Evolutionary conservation across 2,797 vertebrate species (phyloP), one percentile per base, ranked within the genome.

Genomic region (Toxotes lorentzi): DNA sequence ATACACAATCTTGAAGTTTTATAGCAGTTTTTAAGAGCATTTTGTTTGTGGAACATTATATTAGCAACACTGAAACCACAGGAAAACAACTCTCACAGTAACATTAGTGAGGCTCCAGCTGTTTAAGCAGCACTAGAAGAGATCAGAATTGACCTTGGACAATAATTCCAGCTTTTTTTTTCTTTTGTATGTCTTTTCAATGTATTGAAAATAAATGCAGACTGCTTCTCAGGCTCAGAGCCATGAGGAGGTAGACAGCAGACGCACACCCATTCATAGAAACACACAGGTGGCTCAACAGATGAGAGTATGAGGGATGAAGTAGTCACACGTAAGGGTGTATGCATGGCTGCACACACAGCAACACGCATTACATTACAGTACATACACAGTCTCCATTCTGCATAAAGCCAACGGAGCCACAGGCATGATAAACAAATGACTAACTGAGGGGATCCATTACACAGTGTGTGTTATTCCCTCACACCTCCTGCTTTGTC

Each of bases 381-480:
- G 34, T 62, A 59, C 56, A 64, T 62, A 69, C 47, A 81, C 59
- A 65, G 51, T 74, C 21, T 73, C 27, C 45, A 35, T 30, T 57
- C 27, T 67, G 40, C 45, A 47, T 43, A 34, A 54, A 74, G 84
- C 76, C 60, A 82, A 72, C 35, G 78, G 77, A 83, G 65, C 82
- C 21, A 35, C 60, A 32, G 24, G 63, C 85, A 47, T 67, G 84
- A 86, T 84, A 87, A 91, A 93, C 91, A 92, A 78, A 87, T 94
- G 90, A 93, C 81, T 91, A 91, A 92, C 27, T 40, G 38, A 84
- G 83, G 82, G 70, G 84, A 78, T 78, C 89, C 75, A 74, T 84
- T 41, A 45, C 80, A 76, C 23, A 8, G 23, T 73, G 66, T 69
- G 79, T 81, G 73, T 78, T 88, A 58, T 84, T 86, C 72, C 45